Base-by-base conservation (phyloP, 64 coral and sea anemone genomes). In the Stichodactyla mertensii region DNA sequence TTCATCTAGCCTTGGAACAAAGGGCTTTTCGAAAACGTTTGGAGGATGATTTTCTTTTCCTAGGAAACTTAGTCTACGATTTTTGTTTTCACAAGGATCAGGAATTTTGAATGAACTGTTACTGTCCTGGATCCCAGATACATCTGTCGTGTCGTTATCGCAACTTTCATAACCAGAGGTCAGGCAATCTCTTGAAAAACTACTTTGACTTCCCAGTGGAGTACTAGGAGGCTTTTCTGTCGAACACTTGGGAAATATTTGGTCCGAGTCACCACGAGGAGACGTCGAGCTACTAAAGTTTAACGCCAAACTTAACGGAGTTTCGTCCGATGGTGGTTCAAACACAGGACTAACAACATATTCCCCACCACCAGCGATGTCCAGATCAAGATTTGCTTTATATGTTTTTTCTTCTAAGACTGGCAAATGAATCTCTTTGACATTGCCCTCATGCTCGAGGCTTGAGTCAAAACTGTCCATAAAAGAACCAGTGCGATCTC, bases 401-500 rank as follows among this genome's bases (percentile, higher is more conserved):
- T 4, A 74, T 13, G 69, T n/a, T 27, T 74, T 27, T 74, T 74
- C 69, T 74, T 26, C 24, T 23, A 74, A 31, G 69, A 74, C 69
- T 8, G 26, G 7, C 10, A 31, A 13, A 26, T 28, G 22, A 13
- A 7, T 31, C 27, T 74, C 69, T 23, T 74, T 74, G 27, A 11
- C n/a, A n/a, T 11, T 74, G 69, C 11, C 69, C 23, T 23, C 26
- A 23, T 74, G 22, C 4, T 74, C 24, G 24, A 23, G 69, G 27
- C 15, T 82, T 16, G 60, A 85, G 9, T 85, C 83, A 52, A 85
- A 85, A 57, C 60, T 64, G 14, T 81, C 58, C 61, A 79, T 87
- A 0, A 79, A 55, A 51, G 60, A 55, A 52, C 45, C 60, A 8
- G 57, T 55, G 59, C 90, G 36, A 7, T 83, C 77, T 26, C 80